Base-by-base conservation (phyloP, 2,888 invertebrate species). In the Cecidostiba fungosa region DNA sequence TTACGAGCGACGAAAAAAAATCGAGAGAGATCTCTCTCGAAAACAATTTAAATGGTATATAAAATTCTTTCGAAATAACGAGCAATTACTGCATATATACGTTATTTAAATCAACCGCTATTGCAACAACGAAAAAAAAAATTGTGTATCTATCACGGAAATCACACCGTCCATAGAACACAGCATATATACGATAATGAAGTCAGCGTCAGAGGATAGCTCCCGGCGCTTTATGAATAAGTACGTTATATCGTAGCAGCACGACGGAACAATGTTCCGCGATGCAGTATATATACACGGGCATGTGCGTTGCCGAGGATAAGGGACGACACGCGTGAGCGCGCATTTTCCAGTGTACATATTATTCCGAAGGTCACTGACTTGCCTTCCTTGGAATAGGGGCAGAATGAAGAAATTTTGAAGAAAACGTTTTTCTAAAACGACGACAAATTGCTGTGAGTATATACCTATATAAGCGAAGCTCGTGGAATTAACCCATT, bases 221-320 rank as follows among this genome's bases (percentile, higher is more conserved):
- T 26, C 10, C 23, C 29, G 16, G 70, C 59, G 39, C 39, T 62
- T 73, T 82, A 85, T 82, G 85, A 85, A 82, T 77, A 85, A 85
- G 73, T 82, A 78, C 85, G 82, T 78, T 85, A 70, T 23, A 39
- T 5, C 29, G 16, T 69, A 29, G 69, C 36, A 29, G 8, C 16
- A 26, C 47, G 78, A 62, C 26, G 84, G 79, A 73, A 78, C 77
- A 79, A 73, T 74, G 72, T 19, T 8, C 26, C 47, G 62, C 32
- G 14, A 69, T 32, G 19, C 12, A 23, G 23, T n/a, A 36, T 29
- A 32, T 59, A 5, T 59, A 23, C 5, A 23, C 23, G 59, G 0
- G 26, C 26, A 26, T 3, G 1, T 19, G 5, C 1, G 19, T 50
- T 4, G 50, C 0, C 16, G n/a, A 23, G 19, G 10, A 10, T 29